These are phyloP conservation scores for Eulemur coronatus DNA, from an alignment of 2,797 vertebrate genomes.

Conservation along the genomic window DNA sequence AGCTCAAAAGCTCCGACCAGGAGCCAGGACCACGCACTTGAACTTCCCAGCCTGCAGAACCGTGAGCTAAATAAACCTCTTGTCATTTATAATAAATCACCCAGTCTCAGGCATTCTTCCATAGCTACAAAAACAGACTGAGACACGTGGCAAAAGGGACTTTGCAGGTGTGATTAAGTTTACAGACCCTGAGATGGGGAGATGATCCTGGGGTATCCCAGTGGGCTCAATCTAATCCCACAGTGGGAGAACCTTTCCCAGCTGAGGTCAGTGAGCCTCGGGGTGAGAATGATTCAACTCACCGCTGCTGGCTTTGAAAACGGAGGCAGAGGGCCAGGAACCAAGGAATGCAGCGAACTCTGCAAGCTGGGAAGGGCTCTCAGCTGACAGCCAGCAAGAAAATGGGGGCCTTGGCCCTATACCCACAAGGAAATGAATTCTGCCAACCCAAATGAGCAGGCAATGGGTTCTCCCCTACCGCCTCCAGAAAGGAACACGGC, in stretches of 20 bases:
- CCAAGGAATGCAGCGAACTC: not conserved
- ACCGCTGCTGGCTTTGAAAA: not conserved
- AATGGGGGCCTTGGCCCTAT: not conserved
- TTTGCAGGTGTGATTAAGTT: not conserved
- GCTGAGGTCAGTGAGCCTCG: not conserved
- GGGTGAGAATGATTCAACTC: not conserved
- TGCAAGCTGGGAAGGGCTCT: not conserved
- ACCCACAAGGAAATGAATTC: not conserved
- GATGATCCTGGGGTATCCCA: not conserved
- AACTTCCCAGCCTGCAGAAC: not conserved
- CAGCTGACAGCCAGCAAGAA: not conserved
- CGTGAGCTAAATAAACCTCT: not conserved
- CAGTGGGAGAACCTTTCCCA: not conserved
- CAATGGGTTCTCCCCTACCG: not conserved
- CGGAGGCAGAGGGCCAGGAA: not conserved
- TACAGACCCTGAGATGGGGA: not conserved
- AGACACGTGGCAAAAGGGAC: not conserved
- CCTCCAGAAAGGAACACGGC: not conserved
- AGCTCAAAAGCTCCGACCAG: not conserved
- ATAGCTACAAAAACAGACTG: not conserved
- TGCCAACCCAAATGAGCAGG: not conserved
- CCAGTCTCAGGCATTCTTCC: not conserved
- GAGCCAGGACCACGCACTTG: not conserved
- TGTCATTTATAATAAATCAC: not conserved
- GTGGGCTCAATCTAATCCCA: not conserved